Percentiles rank a stretch among this genome's conserved stretches.
Evolutionary conservation across 92 coral and sea anemone species (phyloP).

Genomic region (Pocillopora meandrina): DNA sequence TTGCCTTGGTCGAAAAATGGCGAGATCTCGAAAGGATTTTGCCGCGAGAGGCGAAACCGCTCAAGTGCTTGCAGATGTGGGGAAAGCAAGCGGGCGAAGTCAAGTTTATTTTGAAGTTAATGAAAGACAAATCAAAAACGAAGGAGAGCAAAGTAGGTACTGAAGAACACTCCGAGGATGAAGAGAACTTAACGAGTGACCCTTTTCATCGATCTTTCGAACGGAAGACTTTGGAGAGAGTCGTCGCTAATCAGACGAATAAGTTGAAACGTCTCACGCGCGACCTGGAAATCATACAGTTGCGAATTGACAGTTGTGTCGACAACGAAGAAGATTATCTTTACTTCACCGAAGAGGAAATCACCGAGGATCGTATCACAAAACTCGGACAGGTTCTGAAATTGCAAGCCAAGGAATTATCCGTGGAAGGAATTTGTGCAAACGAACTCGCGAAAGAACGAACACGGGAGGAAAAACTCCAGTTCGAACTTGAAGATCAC

Average conservation of each 20-base stretch:
- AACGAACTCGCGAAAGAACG: slow-evolving; percentile 53
- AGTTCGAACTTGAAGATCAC: slow-evolving; percentile 46
- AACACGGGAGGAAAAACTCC: slow-evolving; percentile 36
- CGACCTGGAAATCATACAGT: slow-evolving; percentile 59
- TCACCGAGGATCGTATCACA: slow-evolving; percentile 53
- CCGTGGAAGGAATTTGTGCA: slow-evolving; percentile 30
- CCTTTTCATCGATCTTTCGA: slow-evolving; percentile 51
- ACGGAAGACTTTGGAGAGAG: slow-evolving; percentile 66
- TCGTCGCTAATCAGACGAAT: slow-evolving; percentile 52
- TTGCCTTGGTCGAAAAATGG: slow-evolving; percentile 88
- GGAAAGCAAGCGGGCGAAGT: slow-evolving; percentile 67
- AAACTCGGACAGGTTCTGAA: slow-evolving; percentile 59
- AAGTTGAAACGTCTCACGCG: slow-evolving; percentile 62
- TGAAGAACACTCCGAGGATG: slow-evolving; percentile 16
- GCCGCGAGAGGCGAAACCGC: slow-evolving; percentile 87
- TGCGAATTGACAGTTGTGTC: slow-evolving; percentile 53
- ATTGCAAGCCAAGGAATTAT: slow-evolving; percentile 68
- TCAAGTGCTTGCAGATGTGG: slow-evolving; percentile 76
- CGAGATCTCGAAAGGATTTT: slow-evolving; percentile 84
- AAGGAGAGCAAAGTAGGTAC: slow-evolving; percentile 20
- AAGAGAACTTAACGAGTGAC: background rate
- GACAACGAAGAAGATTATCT: slow-evolving; percentile 61
- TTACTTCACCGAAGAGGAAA: slow-evolving; percentile 67
- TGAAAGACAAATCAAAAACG: slow-evolving; percentile 45
- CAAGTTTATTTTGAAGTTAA: slow-evolving; percentile 62